phyloP scores from a whole-genome alignment of 2,888 invertebrate species.

The Drosophila mettleri region DNA sequence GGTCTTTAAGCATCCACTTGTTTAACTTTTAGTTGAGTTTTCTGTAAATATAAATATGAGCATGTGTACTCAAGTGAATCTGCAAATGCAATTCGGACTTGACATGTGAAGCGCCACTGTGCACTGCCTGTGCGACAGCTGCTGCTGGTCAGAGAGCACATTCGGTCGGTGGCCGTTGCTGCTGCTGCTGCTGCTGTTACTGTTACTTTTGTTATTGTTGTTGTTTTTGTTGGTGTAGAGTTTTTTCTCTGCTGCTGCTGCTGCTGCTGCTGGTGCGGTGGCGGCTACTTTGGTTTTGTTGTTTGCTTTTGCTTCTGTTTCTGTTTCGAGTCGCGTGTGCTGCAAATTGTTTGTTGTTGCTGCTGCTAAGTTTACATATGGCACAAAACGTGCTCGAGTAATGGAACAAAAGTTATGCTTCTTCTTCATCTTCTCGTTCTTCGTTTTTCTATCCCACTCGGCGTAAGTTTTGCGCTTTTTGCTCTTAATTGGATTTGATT shows the following conservation, averaged over 20 bases:
- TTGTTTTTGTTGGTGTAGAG: conserved; percentile 24
- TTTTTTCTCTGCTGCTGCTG: conserved; percentile 18
- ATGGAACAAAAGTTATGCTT: conserved; percentile 58
- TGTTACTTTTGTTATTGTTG: conserved; percentile 34
- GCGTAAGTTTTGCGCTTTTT: conserved; percentile 30
- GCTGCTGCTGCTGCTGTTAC: conserved; percentile 11
- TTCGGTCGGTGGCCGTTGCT: conserved; percentile 40
- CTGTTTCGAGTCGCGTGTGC: conserved; percentile 58
- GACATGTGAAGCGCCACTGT: conserved; percentile 34
- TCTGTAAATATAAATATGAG: background rate
- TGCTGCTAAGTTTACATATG: conserved; percentile 60
- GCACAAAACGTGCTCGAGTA: conserved; percentile 61
- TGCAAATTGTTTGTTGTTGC: conserved; percentile 42
- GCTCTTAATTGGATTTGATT: conserved; percentile 79
- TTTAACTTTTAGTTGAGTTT: background rate
- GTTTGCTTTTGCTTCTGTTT: conserved; percentile 44
- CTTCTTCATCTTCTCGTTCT: background rate
- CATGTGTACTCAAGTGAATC: background rate
- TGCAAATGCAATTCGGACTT: conserved; percentile 10
- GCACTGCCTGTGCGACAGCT: conserved; percentile 61
- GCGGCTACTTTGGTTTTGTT: conserved; percentile 49
- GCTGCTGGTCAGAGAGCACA: conserved; percentile 73
- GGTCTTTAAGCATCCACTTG: too few relatives aligned
- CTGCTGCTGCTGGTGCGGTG: conserved; percentile 24
- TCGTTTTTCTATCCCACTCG: background rate